Evolutionary conservation across 2,888 invertebrate species (phyloP).

Genomic region (Geophilus truncorum): DNA sequence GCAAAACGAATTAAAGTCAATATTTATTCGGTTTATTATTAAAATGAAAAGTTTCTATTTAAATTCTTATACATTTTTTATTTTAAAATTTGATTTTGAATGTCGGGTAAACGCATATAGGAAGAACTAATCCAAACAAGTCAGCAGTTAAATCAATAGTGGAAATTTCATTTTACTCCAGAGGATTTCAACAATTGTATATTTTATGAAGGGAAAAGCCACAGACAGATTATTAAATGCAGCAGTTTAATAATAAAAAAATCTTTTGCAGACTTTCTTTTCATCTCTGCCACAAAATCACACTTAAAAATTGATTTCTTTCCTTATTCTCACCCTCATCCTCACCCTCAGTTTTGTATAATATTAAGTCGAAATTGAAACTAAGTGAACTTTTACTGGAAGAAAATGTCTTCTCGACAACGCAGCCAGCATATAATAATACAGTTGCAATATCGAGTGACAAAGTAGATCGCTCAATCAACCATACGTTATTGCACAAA

Average conservation of each 20-base stretch:
- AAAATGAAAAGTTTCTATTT: background rate
- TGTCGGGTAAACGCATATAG: too few species aligned
- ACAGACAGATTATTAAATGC: background rate
- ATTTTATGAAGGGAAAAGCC: background rate
- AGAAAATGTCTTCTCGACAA: background rate
- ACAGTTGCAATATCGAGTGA: constrained; percentile 6
- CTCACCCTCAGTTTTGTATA: too few species aligned
- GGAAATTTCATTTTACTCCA: background rate
- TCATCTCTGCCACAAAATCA: background rate
- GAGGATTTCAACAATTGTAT: background rate
- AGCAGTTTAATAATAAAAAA: background rate
- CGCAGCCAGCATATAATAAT: background rate
- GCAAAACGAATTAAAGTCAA: too few species aligned
- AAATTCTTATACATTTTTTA: background rate
- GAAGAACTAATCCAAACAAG: background rate
- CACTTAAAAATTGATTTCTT: too few species aligned
- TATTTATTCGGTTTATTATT: too few species aligned
- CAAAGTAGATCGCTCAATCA: constrained; percentile 14
- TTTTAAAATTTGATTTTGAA: background rate
- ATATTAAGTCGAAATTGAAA: background rate
- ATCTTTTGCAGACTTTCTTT: background rate
- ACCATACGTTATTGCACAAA: background rate
- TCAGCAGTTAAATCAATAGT: background rate
- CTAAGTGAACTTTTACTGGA: background rate
- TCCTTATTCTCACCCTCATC: too few species aligned